Percentiles rank a stretch among this genome's conserved stretches.
Conservation (phyloP, 2,888 invertebrate species). For the Yponomeuta sedellus region DNA sequence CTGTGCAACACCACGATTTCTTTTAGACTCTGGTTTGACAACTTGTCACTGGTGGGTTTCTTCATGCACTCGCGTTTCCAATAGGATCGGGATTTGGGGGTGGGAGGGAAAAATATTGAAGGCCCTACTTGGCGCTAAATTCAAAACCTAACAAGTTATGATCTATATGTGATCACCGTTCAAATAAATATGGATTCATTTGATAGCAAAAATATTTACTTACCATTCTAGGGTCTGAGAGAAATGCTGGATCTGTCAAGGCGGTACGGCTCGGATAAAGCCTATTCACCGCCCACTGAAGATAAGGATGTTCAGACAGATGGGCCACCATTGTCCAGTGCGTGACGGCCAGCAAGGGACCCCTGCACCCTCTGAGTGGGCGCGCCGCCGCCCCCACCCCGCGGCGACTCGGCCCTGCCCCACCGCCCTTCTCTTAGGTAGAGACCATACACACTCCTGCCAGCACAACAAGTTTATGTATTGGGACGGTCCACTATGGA, state of each 20-base stretch:
- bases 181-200: too few relatives aligned
- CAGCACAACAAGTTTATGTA: slow-evolving; percentile 33
- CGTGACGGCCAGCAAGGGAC: slow-evolving; percentile 58
- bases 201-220: too few relatives aligned
- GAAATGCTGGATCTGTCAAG: slow-evolving; percentile 90
- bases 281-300: slow-evolving; percentile 75
- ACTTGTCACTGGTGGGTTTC: too few relatives aligned
- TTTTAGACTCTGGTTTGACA: too few relatives aligned
- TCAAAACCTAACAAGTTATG: too few relatives aligned
- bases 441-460: slow-evolving; percentile 34
- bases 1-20: too few relatives aligned
- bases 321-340: slow-evolving; percentile 51
- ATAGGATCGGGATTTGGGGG: too few relatives aligned
- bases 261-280: slow-evolving; percentile 80
- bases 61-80: too few relatives aligned
- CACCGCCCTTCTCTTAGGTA: slow-evolving; percentile 32
- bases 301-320: slow-evolving; percentile 88
- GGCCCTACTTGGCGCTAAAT: too few relatives aligned
- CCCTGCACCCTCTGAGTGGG: slow-evolving; percentile 42
- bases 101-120: too few relatives aligned
- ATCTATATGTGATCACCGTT: too few relatives aligned
- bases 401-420: slow-evolving; percentile 20
- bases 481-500: too few relatives aligned
- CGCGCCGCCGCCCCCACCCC: background rate
- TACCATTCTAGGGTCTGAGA: slow-evolving; percentile 80